Percentiles rank a stretch among this genome's conserved stretches.
phyloP scores from a whole-genome alignment of 2,888 invertebrate genomes.

The Leucozona laternaria region DNA sequence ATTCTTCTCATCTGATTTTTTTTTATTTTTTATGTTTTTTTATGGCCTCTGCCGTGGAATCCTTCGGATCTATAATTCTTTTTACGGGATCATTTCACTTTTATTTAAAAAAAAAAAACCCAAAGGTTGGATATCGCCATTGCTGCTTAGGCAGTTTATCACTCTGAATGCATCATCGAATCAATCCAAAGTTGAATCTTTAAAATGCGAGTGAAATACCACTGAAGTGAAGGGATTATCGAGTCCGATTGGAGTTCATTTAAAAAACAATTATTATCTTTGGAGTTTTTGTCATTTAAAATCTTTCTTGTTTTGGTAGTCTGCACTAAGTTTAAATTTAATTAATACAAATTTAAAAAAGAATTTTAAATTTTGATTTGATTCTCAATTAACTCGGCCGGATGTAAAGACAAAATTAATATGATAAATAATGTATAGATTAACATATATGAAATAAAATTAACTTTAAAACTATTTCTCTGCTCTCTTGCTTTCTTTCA shows the following conservation, averaged over 20 bases:
- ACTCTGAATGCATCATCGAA: neutral
- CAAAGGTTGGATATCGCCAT: too few relatives aligned
- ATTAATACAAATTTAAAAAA: slow-evolving; percentile 15
- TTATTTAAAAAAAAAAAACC: too few relatives aligned
- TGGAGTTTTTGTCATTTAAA: slow-evolving; percentile 31
- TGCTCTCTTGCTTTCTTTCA: slow-evolving; percentile 48
- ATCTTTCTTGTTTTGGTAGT: slow-evolving; percentile 44
- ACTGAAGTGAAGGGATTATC: neutral
- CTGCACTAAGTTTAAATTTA: slow-evolving; percentile 14
- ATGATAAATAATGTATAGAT: slow-evolving; percentile 19
- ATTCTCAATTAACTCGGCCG: slow-evolving; percentile 45
- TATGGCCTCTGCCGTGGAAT: neutral
- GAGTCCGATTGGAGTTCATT: neutral
- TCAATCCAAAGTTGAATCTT: neutral
- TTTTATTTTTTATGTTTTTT: neutral
- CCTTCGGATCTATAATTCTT: neutral
- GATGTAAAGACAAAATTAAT: slow-evolving; percentile 26
- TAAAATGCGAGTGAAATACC: neutral
- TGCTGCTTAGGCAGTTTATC: neutral
- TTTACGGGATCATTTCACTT: neutral
- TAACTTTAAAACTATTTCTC: slow-evolving; percentile 41
- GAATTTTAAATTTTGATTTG: neutral
- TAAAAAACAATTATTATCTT: slow-evolving; percentile 30
- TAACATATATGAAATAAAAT: slow-evolving; percentile 9
- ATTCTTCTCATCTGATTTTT: neutral